These are phyloP conservation scores for Peromyscus polionotus DNA, from an alignment of 2,113 vertebrate species.

Conservation along the genomic window DNA sequence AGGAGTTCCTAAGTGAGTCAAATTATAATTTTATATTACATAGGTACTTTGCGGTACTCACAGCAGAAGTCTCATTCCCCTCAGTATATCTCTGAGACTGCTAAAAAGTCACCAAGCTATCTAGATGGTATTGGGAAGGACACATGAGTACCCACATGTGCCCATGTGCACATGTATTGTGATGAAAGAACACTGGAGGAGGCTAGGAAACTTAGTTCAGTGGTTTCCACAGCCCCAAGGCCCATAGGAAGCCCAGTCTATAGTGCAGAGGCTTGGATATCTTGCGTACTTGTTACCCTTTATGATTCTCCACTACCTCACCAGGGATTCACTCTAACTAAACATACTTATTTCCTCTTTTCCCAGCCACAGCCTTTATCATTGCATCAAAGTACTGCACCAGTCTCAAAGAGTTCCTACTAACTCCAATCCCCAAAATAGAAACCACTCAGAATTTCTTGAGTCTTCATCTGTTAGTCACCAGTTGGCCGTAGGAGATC, in stretches of 20 bases:
- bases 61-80: background rate
- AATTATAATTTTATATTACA: background rate
- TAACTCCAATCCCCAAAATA: background rate
- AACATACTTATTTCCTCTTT: background rate
- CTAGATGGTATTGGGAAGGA: background rate
- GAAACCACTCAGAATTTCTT: background rate
- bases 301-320: background rate
- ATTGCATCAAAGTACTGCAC: background rate
- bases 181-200: background rate
- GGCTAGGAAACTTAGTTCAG: background rate
- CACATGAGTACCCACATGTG: background rate
- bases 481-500: background rate
- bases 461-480: background rate
- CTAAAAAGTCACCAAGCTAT: background rate
- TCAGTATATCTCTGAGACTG: background rate
- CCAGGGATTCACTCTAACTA: background rate
- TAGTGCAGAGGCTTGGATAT: background rate
- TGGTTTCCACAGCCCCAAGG: background rate
- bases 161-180: fast-evolving
- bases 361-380: background rate
- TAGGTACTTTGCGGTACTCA: background rate
- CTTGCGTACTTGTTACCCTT: background rate
- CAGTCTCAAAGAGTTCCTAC: background rate
- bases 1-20: background rate
- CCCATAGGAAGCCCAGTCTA: background rate